Evolutionary conservation across 2,797 vertebrate genomes (phyloP).

Genomic region (Lates japonicus): DNA sequence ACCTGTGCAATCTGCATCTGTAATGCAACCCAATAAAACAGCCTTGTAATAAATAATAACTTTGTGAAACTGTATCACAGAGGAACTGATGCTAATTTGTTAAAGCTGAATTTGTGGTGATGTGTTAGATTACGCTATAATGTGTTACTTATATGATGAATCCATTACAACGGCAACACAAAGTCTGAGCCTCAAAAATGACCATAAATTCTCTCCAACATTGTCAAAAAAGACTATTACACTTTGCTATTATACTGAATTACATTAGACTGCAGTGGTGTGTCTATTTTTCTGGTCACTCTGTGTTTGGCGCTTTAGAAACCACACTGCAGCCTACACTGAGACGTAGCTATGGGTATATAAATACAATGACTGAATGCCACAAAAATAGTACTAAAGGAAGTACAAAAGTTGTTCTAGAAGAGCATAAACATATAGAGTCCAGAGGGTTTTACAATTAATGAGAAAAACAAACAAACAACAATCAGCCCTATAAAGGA

Average conservation of each 20-base stretch:
- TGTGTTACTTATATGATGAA: neutral
- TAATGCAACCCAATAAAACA: constrained; percentile 20
- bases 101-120: neutral
- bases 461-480: constrained; percentile 10
- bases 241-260: neutral
- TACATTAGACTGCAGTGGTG: neutral
- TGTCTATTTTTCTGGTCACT: constrained; percentile 15
- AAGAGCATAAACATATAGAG: constrained; percentile 57
- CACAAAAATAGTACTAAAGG: constrained; percentile 53
- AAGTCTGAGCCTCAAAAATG: neutral
- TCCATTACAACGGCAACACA: no score
- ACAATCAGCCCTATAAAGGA: constrained; percentile 62
- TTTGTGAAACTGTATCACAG: neutral
- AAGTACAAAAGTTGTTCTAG: constrained; percentile 71
- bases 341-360: constrained; percentile 44
- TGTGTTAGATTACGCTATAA: neutral
- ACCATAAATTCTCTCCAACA: no score
- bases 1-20: neutral
- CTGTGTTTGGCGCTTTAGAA: constrained; percentile 5
- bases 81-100: neutral
- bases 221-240: no score
- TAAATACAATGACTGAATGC: constrained; percentile 33
- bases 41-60: neutral
- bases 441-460: constrained; percentile 34
- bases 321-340: constrained; percentile 5